phyloP scores from a whole-genome alignment of 2,888 invertebrate genomes.

The Plebejus argus region DNA sequence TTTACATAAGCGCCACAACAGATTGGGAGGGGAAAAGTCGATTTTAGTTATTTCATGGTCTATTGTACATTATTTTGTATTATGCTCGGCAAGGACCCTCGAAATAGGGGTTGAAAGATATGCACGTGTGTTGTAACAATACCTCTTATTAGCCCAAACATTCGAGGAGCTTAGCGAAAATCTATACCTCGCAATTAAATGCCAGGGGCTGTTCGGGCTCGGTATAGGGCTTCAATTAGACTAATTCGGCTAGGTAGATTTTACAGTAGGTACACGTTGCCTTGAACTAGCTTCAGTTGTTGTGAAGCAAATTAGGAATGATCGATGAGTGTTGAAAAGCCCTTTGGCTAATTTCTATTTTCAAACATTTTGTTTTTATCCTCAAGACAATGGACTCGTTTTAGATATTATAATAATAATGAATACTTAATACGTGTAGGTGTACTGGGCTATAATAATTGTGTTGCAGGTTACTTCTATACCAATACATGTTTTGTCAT shows the following conservation, averaged over 20 bases:
- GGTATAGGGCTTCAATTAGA: not conserved
- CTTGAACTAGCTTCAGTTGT: not conserved
- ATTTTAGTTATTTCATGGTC: slow-evolving; percentile 28
- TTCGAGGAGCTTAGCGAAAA: slow-evolving; percentile 32
- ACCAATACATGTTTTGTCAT: too few species aligned
- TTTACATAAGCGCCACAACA: not conserved
- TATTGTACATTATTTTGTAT: slow-evolving; percentile 33
- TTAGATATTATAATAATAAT: too few species aligned
- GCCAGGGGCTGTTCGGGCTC: not conserved
- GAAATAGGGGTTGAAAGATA: slow-evolving; percentile 38
- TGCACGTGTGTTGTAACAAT: slow-evolving; percentile 48
- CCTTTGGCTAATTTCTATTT: not conserved
- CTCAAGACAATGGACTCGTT: too few species aligned
- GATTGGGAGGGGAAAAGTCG: not conserved
- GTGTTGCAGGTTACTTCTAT: too few species aligned
- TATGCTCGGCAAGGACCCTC: slow-evolving; percentile 37
- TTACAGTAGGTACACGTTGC: not conserved
- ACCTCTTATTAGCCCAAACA: slow-evolving; percentile 40
- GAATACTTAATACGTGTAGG: too few species aligned
- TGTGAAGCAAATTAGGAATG: not conserved
- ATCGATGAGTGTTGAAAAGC: not conserved
- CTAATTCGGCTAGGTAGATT: not conserved
- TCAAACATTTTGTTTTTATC: too few species aligned
- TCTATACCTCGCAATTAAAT: not conserved
- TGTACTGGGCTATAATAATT: too few species aligned